A percentile compares a stretch with the other conserved stretches of the same genome.
phyloP scores from a whole-genome alignment of 2,888 invertebrate genomes.

The Glyphotaelius pellucidus region DNA sequence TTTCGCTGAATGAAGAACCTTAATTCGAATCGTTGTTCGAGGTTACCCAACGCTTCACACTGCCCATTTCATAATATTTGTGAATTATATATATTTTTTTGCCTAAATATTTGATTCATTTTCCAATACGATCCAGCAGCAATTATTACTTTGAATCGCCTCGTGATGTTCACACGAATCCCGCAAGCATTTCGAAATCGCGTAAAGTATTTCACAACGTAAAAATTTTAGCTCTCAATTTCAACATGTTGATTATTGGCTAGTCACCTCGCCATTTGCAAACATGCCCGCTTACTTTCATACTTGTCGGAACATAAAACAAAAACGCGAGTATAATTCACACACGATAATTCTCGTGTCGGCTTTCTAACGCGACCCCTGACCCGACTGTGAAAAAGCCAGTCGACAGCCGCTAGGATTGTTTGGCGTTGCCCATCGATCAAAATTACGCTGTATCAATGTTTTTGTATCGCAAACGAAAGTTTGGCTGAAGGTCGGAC shows the following conservation, averaged over 20 bases:
- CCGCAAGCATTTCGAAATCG: conserved; percentile 2
- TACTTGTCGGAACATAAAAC: conserved; percentile 23
- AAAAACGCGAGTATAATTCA: conserved; percentile 44
- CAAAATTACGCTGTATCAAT: conserved; percentile 60
- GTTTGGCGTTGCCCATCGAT: conserved; percentile 60
- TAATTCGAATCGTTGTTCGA: neutral
- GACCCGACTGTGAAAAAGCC: conserved; percentile 59
- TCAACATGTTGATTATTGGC: conserved; percentile 27
- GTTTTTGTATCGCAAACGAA: conserved; percentile 57
- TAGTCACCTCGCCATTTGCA: conserved; percentile 35
- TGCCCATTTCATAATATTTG: neutral
- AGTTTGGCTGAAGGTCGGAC: conserved; percentile 42
- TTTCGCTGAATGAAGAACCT: neutral
- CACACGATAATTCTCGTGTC: conserved; percentile 50
- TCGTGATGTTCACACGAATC: neutral
- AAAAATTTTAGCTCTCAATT: conserved; percentile 14
- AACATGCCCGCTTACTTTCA: conserved; percentile 12
- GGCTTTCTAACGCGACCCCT: conserved; percentile 58
- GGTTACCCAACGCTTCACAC: neutral
- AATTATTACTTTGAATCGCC: neutral
- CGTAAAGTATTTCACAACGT: conserved; percentile 10
- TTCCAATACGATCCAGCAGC: neutral
- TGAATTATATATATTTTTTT: neutral
- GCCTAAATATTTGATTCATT: neutral
- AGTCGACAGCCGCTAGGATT: conserved; percentile 47